phyloP scores from a whole-genome alignment of 2,888 invertebrate genomes.

The Hydrotaea cyrtoneurina region DNA sequence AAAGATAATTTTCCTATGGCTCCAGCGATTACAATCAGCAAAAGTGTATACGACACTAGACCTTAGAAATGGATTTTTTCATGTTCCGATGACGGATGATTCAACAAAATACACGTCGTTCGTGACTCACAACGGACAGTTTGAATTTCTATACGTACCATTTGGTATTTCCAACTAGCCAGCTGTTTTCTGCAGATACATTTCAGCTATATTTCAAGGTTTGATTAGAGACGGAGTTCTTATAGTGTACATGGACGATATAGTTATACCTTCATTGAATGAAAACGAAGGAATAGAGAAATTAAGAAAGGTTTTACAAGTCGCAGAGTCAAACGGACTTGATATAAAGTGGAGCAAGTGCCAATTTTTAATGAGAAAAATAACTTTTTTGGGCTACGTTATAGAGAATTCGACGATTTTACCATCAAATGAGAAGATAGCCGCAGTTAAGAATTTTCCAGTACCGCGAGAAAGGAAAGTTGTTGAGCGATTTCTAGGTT shows the following conservation, averaged over 20 bases:
- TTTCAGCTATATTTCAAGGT: not conserved
- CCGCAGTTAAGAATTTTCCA: constrained; percentile 44
- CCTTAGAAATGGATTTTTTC: constrained; percentile 38
- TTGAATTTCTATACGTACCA: constrained; percentile 55
- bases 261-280: not conserved
- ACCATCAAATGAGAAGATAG: not conserved
- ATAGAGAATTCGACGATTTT: not conserved
- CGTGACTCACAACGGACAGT: constrained; percentile 56
- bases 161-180: constrained; percentile 53
- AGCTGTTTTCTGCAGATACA: constrained; percentile 27
- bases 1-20: constrained; percentile 58
- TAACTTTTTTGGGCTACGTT: not conserved
- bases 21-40: constrained; percentile 40
- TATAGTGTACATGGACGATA: not conserved
- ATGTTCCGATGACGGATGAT: constrained; percentile 24
- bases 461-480: constrained; percentile 36
- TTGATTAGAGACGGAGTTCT: not conserved
- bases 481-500: constrained; percentile 54
- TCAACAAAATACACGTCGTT: constrained; percentile 62
- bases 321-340: constrained; percentile 15
- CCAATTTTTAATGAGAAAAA: constrained; percentile 29
- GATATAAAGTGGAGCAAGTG: constrained; percentile 50
- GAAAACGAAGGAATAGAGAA: constrained; percentile 15
- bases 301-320: constrained; percentile 3
- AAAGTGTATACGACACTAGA: constrained; percentile 28